These are phyloP conservation scores for Pilophorus perplexus DNA, from an alignment of 2,888 invertebrate species.

Conservation along the genomic window DNA sequence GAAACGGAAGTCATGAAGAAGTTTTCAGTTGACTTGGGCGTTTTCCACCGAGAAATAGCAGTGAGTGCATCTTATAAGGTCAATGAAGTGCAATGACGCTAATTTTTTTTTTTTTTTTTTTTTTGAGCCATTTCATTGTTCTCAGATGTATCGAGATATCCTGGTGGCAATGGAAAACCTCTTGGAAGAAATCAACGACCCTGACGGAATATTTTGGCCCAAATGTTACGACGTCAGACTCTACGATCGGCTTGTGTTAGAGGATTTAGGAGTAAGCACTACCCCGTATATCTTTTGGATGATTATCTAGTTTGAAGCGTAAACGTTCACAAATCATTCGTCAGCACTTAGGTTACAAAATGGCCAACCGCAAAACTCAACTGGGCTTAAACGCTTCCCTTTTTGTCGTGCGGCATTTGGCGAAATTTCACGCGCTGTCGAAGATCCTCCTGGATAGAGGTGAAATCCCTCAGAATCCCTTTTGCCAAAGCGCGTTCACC, in stretches of 20 bases:
- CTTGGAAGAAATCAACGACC: constrained; percentile 9
- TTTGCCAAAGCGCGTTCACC: too few species aligned
- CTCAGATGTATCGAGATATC: constrained; percentile 32
- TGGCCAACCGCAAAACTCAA: constrained; percentile 30
- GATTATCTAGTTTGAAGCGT: too few species aligned
- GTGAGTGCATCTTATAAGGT: constrained; percentile 1
- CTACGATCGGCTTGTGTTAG: constrained; percentile 26
- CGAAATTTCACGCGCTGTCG: constrained; percentile 42
- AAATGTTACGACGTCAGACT: constrained; percentile 21
- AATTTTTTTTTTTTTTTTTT: constrained; percentile 3
- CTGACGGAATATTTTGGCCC: constrained; percentile 13
- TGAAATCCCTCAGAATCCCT: constrained; percentile 8
- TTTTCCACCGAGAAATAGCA: constrained; percentile 19
- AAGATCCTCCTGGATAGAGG: constrained; percentile 16
- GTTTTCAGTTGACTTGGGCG: neutral
- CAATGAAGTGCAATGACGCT: neutral
- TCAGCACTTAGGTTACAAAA: constrained; percentile 13
- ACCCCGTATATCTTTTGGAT: neutral
- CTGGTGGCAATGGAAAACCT: constrained; percentile 32
- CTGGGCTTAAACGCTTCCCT: constrained; percentile 36
- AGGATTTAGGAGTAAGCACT: constrained; percentile 28
- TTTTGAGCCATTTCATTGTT: neutral
- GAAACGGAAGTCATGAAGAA: neutral
- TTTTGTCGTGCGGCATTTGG: constrained; percentile 33
- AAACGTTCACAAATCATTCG: too few species aligned